phyloP scores from a whole-genome alignment of 2,888 invertebrate species.

The Elegia similella region DNA sequence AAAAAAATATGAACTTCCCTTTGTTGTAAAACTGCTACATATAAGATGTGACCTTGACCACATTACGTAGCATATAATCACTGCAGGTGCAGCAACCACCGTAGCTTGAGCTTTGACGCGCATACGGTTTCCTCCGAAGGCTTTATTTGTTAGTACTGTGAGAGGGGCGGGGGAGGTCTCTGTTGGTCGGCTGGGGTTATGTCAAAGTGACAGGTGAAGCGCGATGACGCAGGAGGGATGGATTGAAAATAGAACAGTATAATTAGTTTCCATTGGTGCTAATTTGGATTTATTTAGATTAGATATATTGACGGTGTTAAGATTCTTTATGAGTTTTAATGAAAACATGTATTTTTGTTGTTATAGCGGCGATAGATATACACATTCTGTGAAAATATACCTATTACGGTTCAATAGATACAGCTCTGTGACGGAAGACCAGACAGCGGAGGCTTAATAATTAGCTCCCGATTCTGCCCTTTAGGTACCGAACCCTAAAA shows the following conservation, averaged over 20 bases:
- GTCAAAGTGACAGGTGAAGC: constrained; percentile 16
- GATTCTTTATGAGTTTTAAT: too few relatives aligned
- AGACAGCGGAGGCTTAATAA: too few relatives aligned
- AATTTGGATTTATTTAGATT: too few relatives aligned
- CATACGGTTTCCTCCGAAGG: not conserved
- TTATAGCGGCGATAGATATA: too few relatives aligned
- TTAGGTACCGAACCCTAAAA: too few relatives aligned
- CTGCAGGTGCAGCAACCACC: constrained; percentile 4
- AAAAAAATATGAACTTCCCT: not conserved
- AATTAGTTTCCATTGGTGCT: too few relatives aligned
- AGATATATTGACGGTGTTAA: too few relatives aligned
- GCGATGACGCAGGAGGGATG: not conserved
- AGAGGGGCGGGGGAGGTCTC: constrained; percentile 5
- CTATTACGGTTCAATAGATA: too few relatives aligned
- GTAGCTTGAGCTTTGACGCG: not conserved
- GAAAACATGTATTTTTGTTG: too few relatives aligned
- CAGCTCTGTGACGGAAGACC: too few relatives aligned
- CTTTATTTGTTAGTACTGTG: not conserved
- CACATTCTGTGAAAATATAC: too few relatives aligned
- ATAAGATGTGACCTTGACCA: constrained; percentile 15
- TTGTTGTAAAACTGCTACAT: not conserved
- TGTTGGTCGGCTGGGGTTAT: not conserved
- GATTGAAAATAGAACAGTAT: constrained; percentile 10
- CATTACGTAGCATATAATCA: not conserved
- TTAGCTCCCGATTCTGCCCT: too few relatives aligned